These are phyloP conservation scores for Aricia artaxerxes DNA, from an alignment of 2,888 invertebrate genomes.

Conservation along the genomic window DNA sequence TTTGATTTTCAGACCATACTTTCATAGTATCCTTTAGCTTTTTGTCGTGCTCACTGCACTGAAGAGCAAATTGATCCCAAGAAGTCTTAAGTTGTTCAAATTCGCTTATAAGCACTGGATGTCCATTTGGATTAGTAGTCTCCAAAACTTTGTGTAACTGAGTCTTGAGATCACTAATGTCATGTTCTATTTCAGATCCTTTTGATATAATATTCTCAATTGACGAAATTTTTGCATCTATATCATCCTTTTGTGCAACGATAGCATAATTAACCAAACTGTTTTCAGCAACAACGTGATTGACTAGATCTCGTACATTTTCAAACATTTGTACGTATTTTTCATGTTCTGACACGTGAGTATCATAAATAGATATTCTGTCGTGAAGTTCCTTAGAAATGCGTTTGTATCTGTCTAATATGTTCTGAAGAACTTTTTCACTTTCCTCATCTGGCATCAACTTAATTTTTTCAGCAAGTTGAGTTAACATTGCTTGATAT, in stretches of 20 bases:
- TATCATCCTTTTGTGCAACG: slow-evolving; percentile 88
- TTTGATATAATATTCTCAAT: slow-evolving; percentile 88
- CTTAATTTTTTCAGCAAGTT: slow-evolving; percentile 90
- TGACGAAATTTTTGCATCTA: slow-evolving; percentile 86
- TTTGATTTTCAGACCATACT: slow-evolving; percentile 91
- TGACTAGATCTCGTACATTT: slow-evolving; percentile 90
- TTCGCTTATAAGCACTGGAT: slow-evolving; percentile 85
- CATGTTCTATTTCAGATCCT: slow-evolving; percentile 86
- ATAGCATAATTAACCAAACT: slow-evolving; percentile 88
- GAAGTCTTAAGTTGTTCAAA: slow-evolving; percentile 86
- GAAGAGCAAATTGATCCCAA: slow-evolving; percentile 87
- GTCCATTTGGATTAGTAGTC: slow-evolving; percentile 89
- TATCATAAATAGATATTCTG: slow-evolving; percentile 84
- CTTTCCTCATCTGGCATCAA: slow-evolving; percentile 90
- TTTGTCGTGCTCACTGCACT: slow-evolving; percentile 85
- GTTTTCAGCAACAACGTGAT: slow-evolving; percentile 88
- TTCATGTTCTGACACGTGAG: slow-evolving; percentile 90
- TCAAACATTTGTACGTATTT: slow-evolving; percentile 90
- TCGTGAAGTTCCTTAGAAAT: slow-evolving; percentile 84
- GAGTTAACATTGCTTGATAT: slow-evolving; percentile 91
- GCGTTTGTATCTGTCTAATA: slow-evolving; percentile 86
- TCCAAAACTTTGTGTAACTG: slow-evolving; percentile 86
- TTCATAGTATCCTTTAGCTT: slow-evolving; percentile 88
- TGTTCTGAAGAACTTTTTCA: slow-evolving; percentile 85
- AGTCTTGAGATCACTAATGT: slow-evolving; percentile 84